Base-by-base conservation (phyloP, 37 sponge, comb jelly and placozoan species). In the Halichondria panicea region DNA sequence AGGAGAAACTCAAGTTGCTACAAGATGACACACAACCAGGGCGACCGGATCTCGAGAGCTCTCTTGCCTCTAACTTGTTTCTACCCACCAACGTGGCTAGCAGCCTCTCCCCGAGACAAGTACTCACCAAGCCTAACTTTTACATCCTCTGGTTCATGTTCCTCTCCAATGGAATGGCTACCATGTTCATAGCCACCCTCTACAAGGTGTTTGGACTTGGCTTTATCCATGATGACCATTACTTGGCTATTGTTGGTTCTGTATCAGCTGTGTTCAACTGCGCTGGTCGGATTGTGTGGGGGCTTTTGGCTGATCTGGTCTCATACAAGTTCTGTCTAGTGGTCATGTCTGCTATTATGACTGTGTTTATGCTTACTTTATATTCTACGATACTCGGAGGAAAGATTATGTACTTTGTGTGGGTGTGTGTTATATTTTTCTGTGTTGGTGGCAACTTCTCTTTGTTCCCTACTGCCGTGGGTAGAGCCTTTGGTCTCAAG, bases 391-490 rank as follows among this genome's bases (percentile, higher is more conserved):
- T 6, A 9, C 30, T 70, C 2, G 78, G 55, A 9, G 77, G 77
- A 15, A 60, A 72, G 33, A 25, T 31, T 32, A 50, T 85, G 52
- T 89, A 66, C 75, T 81, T 85, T 28, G 56, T 92, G 3, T 96
- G 83, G 91, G 82, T 90, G 21, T 90, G 87, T 43, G 46, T 81
- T 33, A 72, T 96, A 34, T 90, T 86, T 86, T 90, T 92, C 78
- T 96, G 97, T 70, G 55, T 92, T 1, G 97, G 97, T 0, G 97
- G 97, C 40, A 78, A 38, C 36, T 88, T 68, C 52, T 84, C 84
- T 24, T 34, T 89, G 1, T 86, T 94, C 33, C 90, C 94, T 5
- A 82, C 87, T 7, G 87, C 80, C 27, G 67, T 79, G 19, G 87
- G 87, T 31, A 66, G 84, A n/a, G 57, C 71, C 52, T 93, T 84